Conservation (phyloP, 2,113 vertebrate genomes). For the Pogona vitticeps region DNA sequence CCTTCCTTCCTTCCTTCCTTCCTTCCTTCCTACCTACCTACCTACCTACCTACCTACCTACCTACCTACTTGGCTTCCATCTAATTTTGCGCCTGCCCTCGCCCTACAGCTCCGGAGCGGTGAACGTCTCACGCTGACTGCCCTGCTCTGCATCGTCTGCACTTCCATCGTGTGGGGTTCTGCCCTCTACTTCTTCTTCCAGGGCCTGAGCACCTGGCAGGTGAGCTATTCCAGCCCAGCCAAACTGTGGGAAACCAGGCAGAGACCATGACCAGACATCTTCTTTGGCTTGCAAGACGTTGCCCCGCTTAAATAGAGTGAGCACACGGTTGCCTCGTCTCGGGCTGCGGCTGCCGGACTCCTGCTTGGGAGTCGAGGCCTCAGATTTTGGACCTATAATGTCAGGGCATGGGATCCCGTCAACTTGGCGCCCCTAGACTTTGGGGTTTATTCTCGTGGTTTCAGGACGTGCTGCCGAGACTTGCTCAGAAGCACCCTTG, state of each 20-base stretch:
- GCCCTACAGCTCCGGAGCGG: conserved; percentile 81
- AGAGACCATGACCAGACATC: too few species aligned
- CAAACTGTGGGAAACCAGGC: too few species aligned
- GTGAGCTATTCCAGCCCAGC: conserved; percentile 68
- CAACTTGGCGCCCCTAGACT: too few species aligned
- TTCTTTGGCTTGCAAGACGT: rapidly evolving
- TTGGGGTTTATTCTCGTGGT: too few species aligned
- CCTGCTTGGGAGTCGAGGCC: too few species aligned
- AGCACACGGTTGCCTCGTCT: background rate
- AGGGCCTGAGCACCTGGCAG: conserved; percentile 99
- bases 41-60: background rate
- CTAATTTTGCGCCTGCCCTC: too few species aligned
- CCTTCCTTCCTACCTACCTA: background rate
- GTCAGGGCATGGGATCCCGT: too few species aligned
- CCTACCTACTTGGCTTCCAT: too few species aligned
- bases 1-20: too few species aligned
- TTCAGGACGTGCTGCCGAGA: too few species aligned
- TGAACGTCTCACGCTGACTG: conserved; percentile 88
- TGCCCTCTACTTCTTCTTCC: conserved; percentile 98
- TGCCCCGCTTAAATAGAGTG: background rate
- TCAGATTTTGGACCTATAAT: too few species aligned
- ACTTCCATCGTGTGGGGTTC: conserved; percentile 96
- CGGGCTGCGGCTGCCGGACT: background rate
- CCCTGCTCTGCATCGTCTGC: conserved; percentile 89
- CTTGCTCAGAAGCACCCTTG: too few species aligned